Evolutionary conservation across 2,113 vertebrate genomes (phyloP), one percentile per base, ranked within the genome.

Genomic region (Muntiacus reevesi): DNA sequence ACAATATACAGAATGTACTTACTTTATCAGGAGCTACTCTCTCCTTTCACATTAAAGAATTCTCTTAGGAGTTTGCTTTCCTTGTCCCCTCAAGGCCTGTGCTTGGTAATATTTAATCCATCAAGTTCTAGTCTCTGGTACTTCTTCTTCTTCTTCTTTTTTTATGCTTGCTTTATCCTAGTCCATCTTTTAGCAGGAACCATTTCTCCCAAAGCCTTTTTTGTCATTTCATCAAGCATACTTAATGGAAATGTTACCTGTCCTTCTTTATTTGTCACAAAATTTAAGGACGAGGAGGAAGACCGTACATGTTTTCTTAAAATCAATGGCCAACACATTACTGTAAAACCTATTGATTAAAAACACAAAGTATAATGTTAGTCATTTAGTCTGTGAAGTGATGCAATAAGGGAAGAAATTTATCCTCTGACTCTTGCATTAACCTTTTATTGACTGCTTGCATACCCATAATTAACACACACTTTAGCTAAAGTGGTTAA

Each of bases 371-470:
- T 98, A 98, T 98, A 99, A 99, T 99, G 99, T 99, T 99, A 98
- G 99, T 99, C 99, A 99, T 99, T 99, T 99, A 99, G 99, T 99
- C 99, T 98, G 99, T 98, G 99, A 99, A 99, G 99, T 99, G 99
- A 99, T 99, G 99, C 99, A 99, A 99, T 99, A 99, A 99, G 99
- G 99, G 99, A 99, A 99, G 99, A 99, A 99, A 99, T 99, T 99
- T 99, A 99, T 99, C 99, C 99, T 99, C 99, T 99, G 99, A 99
- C 99, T 99, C 99, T 99, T 99, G 99, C 99, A 99, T 99, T 99
- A 99, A 99, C 99, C 99, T 99, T 99, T 99, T 99, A 99, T 99
- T 99, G 99, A 99, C 99, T 99, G 99, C 99, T 99, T 99, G 99
- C 99, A 99, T 99, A 99, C 99, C 99, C 99, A 99, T 99, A 99